Evolutionary conservation across 2,113 vertebrate genomes (phyloP).

Genomic region (Charadrius vociferus): DNA sequence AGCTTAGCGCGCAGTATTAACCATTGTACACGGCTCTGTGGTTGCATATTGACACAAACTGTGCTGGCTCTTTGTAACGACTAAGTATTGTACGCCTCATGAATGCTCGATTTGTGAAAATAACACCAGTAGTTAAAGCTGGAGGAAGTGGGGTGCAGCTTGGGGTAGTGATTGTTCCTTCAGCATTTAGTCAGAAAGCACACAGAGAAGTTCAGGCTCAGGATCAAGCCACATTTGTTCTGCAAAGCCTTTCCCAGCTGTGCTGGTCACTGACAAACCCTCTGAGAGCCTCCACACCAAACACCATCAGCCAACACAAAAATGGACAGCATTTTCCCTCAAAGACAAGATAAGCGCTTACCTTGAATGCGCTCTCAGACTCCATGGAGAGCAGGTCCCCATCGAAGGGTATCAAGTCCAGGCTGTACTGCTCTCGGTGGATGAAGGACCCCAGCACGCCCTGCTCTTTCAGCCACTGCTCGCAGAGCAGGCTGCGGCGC

Average conservation of each 20-base stretch:
- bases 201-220: background rate
- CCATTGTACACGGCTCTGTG: fast-evolving
- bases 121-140: background rate
- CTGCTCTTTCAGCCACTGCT: conserved; percentile 93
- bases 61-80: background rate
- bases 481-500: conserved; percentile 91
- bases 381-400: conserved; percentile 98
- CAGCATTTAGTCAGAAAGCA: background rate
- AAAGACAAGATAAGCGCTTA: background rate
- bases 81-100: background rate
- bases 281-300: background rate
- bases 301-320: background rate
- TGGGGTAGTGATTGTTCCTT: fast-evolving
- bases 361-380: conserved; percentile 92
- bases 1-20: fast-evolving
- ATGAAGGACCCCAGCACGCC: conserved; percentile 90
- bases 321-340: fast-evolving
- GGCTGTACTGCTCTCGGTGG: conserved; percentile 92
- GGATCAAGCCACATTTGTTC: background rate
- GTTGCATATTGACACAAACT: fast-evolving
- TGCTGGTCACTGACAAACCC: background rate
- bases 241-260: background rate
- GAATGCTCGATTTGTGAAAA: background rate
- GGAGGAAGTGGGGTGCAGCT: background rate
- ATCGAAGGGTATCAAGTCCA: conserved; percentile 95